phyloP scores from a whole-genome alignment of 2,113 vertebrate genomes.

The Calidris pugnax region DNA sequence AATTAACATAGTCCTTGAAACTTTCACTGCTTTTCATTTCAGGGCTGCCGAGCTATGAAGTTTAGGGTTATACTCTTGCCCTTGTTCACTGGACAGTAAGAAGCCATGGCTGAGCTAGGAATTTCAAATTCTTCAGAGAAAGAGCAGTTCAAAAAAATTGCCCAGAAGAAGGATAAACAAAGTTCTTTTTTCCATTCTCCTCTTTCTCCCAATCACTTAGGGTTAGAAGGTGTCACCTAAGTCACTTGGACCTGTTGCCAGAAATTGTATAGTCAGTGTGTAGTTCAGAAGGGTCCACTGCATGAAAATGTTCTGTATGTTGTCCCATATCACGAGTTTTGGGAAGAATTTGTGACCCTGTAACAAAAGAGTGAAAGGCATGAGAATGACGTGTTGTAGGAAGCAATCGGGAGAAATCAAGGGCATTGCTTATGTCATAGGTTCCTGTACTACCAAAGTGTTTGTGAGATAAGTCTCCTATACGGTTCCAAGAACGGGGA shows the following conservation, averaged over 20 bases:
- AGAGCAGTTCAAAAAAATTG: not conserved
- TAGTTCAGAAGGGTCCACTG: not conserved
- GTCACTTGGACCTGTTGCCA: conserved; percentile 10
- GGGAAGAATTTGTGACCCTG: not conserved
- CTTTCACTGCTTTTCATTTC: not conserved
- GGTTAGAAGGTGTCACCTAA: not conserved
- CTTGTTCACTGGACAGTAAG: not conserved
- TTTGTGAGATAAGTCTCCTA: not conserved
- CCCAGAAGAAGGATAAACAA: not conserved
- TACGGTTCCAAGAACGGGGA: not conserved
- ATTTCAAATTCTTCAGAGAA: not conserved
- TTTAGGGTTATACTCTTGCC: not conserved
- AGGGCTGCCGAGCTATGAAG: not conserved
- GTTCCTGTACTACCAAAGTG: not conserved
- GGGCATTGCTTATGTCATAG: conserved; percentile 1
- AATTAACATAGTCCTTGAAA: not conserved
- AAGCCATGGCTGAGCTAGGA: not conserved
- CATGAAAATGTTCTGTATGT: not conserved
- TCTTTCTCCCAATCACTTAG: not conserved
- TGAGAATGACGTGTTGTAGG: not conserved
- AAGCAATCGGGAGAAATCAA: conserved; percentile 16
- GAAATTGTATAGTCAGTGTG: not conserved
- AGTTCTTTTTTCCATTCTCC: not conserved
- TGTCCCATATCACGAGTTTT: not conserved
- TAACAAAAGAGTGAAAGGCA: not conserved